Percentiles rank a stretch among this genome's conserved stretches.
These are phyloP conservation scores for Trachymyrmex cornetzi DNA, from an alignment of 1,140 invertebrate species.

Conservation along the genomic window DNA sequence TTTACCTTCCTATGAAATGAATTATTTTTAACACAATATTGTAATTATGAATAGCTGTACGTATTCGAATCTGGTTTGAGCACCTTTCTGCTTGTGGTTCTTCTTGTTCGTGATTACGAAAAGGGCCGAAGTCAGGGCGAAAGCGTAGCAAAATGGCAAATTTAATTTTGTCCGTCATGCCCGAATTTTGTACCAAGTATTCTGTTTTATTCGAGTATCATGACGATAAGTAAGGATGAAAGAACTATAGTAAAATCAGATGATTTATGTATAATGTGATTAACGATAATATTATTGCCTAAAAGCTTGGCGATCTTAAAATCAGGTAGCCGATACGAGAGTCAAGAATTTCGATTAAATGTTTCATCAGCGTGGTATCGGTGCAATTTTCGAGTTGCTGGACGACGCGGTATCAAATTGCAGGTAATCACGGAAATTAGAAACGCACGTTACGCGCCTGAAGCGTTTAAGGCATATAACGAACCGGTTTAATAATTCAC, in stretches of 20 bases:
- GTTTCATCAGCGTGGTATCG: conserved; percentile 42
- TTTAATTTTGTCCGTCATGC: conserved; percentile 80
- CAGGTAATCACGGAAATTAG: conserved; percentile 73
- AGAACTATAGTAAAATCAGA: background rate
- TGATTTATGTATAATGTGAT: background rate
- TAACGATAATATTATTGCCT: conserved; percentile 16
- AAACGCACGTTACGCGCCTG: conserved; percentile 63
- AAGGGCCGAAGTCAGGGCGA: conserved; percentile 73
- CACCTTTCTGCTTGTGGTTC: conserved; percentile 68
- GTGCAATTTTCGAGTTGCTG: conserved; percentile 59
- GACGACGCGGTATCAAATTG: conserved; percentile 73
- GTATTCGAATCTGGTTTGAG: conserved; percentile 68
- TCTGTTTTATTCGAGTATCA: conserved; percentile 1
- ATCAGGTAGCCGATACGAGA: conserved; percentile 26
- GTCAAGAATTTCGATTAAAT: conserved; percentile 51
- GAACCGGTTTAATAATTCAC: conserved; percentile 66
- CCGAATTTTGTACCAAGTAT: conserved; percentile 2
- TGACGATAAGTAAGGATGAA: background rate
- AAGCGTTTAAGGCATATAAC: conserved; percentile 54
- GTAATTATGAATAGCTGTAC: background rate
- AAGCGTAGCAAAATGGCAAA: conserved; percentile 82
- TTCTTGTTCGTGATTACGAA: conserved; percentile 77
- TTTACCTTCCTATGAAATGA: background rate
- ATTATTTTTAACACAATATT: conserved; percentile 11
- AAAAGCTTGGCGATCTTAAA: conserved; percentile 22